Conservation (phyloP, 2,797 vertebrate genomes). For the Enteromius anoplus region DNA sequence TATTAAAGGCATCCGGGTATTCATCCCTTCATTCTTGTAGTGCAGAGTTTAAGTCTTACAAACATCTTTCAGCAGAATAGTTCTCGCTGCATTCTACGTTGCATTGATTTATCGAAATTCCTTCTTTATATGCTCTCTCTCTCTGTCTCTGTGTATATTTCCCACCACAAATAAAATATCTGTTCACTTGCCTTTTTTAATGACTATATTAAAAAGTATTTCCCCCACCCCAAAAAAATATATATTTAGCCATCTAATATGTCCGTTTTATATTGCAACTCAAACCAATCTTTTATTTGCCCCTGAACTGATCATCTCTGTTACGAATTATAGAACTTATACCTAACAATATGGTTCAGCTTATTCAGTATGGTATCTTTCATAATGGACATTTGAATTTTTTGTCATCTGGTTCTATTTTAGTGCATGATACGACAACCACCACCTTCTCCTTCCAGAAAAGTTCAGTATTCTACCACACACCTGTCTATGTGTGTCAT, state of each 20-base stretch:
- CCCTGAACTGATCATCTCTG: neutral
- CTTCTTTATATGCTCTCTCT: neutral
- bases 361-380: neutral
- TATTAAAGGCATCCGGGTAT: neutral
- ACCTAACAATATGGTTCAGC: neutral
- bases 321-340: neutral
- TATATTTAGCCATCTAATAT: neutral
- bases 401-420: neutral
- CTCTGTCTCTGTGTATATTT: neutral
- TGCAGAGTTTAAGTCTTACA: neutral
- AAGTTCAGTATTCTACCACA: neutral
- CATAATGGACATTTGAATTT: neutral
- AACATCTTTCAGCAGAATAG: neutral
- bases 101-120: neutral
- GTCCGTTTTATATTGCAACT: neutral
- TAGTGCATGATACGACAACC: slow-evolving; percentile 4
- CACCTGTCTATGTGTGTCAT: slow-evolving; percentile 4
- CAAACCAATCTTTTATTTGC: neutral
- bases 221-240: neutral
- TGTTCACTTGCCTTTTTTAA: neutral
- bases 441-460: neutral
- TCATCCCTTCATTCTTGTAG: neutral
- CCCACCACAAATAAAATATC: neutral
- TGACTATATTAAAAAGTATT: neutral
- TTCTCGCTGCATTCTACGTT: neutral